phyloP scores from a whole-genome alignment of 2,113 vertebrate genomes.

The Toxotes chatareus region DNA sequence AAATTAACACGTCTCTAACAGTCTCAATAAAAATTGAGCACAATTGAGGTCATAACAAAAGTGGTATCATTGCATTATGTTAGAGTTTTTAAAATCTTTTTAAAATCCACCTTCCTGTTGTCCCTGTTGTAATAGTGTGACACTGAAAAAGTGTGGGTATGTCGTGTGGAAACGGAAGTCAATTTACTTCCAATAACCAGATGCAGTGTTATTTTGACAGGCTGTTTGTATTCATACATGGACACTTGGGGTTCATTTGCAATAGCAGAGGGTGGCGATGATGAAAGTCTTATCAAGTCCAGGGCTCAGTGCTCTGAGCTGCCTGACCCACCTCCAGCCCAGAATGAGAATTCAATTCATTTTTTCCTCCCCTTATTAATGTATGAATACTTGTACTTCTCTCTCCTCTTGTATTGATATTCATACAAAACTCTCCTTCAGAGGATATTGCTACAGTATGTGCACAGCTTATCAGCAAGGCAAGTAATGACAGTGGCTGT shows the following conservation, averaged over 20 bases:
- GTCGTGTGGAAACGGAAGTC: constrained; percentile 38
- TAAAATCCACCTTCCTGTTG: constrained; percentile 11
- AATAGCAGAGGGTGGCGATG: constrained; percentile 27
- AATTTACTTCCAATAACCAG: constrained; percentile 47
- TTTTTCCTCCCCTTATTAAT: constrained; percentile 24
- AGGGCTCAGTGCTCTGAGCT: constrained; percentile 42
- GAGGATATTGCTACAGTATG: constrained; percentile 58
- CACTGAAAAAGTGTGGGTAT: constrained; percentile 1
- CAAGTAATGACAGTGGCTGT: constrained; percentile 20
- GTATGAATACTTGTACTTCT: constrained; percentile 45
- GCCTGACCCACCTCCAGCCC: constrained; percentile 42
- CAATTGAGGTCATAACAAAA: neutral
- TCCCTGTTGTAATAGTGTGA: constrained; percentile 25
- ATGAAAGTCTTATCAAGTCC: constrained; percentile 67
- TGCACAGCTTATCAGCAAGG: constrained; percentile 55
- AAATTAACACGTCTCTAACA: neutral
- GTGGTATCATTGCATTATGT: neutral
- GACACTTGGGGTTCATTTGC: constrained; percentile 53
- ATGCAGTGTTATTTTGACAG: constrained; percentile 51
- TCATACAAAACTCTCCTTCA: constrained; percentile 49
- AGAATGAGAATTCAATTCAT: constrained; percentile 61
- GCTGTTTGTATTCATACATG: constrained; percentile 59
- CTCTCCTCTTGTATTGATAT: constrained; percentile 49
- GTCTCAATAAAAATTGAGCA: neutral
- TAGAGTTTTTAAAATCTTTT: neutral